Evolutionary conservation across 2,888 invertebrate genomes (phyloP), one percentile per base, ranked within the genome.

Genomic region (Hipparchia sbordonii): DNA sequence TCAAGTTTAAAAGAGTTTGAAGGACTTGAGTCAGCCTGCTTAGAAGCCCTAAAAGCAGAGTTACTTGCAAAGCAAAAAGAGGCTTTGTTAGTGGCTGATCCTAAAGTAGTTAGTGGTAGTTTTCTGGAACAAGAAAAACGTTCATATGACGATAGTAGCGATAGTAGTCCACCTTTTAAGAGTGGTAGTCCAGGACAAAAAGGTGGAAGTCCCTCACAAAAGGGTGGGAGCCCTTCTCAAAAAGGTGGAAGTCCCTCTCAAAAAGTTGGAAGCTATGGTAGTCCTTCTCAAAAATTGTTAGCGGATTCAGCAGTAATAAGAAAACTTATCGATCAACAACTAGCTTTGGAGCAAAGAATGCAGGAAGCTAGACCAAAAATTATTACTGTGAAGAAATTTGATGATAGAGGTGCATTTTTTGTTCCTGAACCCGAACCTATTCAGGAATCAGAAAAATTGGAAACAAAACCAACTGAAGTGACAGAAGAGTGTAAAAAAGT

Each of bases 1-100:
- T 97, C 97, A 7, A 98, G 98, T 60, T 91, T 98, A 39, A 97
- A 97, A 86, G 98, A 99, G 86, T 98, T 98, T 86, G 98, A 99
- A 93, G 97, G 97, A 0, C 88, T 98, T 2, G 98, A 99, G 90
- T 96, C 96, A 75, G 98, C 98, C 39, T 97, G 98, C 81, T 95
- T 97, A 63, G 97, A 97, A 86, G 97, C 97, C 0, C 96, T 97
- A 77, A 95, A 96, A 80, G 97, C 97, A 69, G 98, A 98, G 91
- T 94, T 96, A 63, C 95, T 96, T 75, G 98, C 97, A 0, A 96
- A 97, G 81, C 97, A 97, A 88, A 98, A 98, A 86, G 98, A 98
- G 81, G 97, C 97, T 33, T 85, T 97, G 70, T 88, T 98, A 7
- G 86, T 95, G 70, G 95, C 95, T 2, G 96, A 96, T 78, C 94